Conservation (phyloP, 2,113 vertebrate genomes). For the Syngnathus floridae region DNA sequence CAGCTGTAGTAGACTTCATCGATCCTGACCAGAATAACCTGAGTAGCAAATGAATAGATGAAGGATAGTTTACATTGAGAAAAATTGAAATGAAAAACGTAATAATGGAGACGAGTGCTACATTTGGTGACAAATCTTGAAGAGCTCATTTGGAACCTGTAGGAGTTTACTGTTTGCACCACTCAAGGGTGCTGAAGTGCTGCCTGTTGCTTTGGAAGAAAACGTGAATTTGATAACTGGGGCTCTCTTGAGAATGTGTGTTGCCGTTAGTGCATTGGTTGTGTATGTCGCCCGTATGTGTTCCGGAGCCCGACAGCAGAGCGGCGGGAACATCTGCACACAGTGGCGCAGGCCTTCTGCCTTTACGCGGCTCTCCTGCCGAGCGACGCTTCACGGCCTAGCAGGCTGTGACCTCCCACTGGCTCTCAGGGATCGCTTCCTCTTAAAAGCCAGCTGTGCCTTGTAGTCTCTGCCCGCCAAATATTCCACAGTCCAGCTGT, state of each 20-base stretch:
- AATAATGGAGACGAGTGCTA: conserved; percentile 2
- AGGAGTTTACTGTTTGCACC: conserved; percentile 44
- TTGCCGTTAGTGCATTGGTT: conserved; percentile 23
- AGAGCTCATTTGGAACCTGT: conserved; percentile 54
- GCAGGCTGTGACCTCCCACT: conserved; percentile 72
- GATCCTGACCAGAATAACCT: too few relatives aligned
- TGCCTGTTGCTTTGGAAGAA: conserved; percentile 55
- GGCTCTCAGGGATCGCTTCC: conserved; percentile 67
- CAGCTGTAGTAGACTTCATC: too few relatives aligned
- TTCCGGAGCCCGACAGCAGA: conserved; percentile 53
- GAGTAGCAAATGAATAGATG: too few relatives aligned
- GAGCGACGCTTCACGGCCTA: conserved; percentile 65
- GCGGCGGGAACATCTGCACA: conserved; percentile 69
- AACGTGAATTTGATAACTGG: conserved; percentile 15
- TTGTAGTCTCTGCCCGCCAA: conserved; percentile 64
- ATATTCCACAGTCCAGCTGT: conserved; percentile 74
- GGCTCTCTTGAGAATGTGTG: conserved; percentile 14
- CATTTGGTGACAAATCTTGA: conserved; percentile 52
- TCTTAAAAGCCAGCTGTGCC: conserved; percentile 76
- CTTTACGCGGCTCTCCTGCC: conserved; percentile 62
- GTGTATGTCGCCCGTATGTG: conserved; percentile 36
- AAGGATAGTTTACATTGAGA: too few relatives aligned
- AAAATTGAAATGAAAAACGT: background rate
- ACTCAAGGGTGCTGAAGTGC: conserved; percentile 37
- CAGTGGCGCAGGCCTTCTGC: conserved; percentile 68